Evolutionary conservation across 2,888 invertebrate genomes (phyloP).

Genomic region (Caenorhabditis doughertyi): DNA sequence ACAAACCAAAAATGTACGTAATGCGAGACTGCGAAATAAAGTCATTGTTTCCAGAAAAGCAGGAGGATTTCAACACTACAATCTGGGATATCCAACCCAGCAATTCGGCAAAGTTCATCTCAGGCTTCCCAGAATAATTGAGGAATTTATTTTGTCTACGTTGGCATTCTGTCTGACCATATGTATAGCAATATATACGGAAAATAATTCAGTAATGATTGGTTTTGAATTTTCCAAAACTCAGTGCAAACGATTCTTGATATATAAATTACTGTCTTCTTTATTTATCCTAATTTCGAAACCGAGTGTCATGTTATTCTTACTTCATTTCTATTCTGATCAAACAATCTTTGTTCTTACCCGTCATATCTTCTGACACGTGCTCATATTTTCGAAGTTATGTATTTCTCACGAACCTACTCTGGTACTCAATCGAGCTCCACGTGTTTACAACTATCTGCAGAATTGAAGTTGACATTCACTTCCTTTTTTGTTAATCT

Average conservation of each 20-base stretch:
- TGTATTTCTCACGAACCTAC: not conserved
- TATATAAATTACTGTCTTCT: too few species aligned
- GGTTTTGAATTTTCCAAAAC: too few species aligned
- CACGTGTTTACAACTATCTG: constrained; percentile 11
- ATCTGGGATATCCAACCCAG: constrained; percentile 16
- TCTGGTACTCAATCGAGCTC: not conserved
- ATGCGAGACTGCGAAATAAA: not conserved
- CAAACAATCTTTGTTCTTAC: not conserved
- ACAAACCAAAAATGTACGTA: not conserved
- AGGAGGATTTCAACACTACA: constrained; percentile 5
- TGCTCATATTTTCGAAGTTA: not conserved
- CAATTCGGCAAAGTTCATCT: constrained; percentile 3
- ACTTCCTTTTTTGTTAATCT: not conserved
- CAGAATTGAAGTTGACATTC: not conserved
- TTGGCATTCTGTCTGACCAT: not conserved
- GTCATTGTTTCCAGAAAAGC: not conserved
- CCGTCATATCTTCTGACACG: not conserved
- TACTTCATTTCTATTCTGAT: not conserved
- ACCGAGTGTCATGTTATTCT: not conserved
- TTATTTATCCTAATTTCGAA: too few species aligned
- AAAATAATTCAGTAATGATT: too few species aligned
- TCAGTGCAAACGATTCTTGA: too few species aligned
- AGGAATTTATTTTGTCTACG: not conserved
- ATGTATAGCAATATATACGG: too few species aligned
- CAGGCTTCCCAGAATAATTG: not conserved